Base-by-base conservation (phyloP, 2,797 vertebrate genomes). In the Atherinosoma microstoma region DNA sequence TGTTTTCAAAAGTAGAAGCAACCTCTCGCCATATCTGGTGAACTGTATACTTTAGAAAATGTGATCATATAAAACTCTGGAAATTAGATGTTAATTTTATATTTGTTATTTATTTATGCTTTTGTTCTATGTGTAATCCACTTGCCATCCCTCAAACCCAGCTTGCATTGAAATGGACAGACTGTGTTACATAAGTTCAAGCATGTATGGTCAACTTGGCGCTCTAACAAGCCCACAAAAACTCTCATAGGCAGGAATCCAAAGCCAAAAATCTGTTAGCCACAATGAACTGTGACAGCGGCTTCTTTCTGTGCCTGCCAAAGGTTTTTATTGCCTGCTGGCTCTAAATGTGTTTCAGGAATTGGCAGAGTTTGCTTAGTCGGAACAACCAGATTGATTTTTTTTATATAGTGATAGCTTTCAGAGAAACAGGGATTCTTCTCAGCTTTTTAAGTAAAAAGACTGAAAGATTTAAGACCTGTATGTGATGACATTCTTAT, bases 401-500 rank as follows among this genome's bases (percentile, higher is more conserved):
- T 63, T 64, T 62, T 49, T 40, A 64, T 54, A 13, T 6, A 2
- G 27, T 27, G 53, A 29, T 16, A 56, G 53, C 22, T 15, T 15
- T 29, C 22, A 56, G 24, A 56, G 53, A 56, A 15, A 56, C 53
- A 67, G 47, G 40, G 59, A 49, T 64, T 74, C 61, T 62, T 49
- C 34, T 27, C 2, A 38, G 9, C 11, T 47, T 13, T 47, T 49
- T n/a, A 64, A 32, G 42, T 49, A 22, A 49, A 40, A 64, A 54
- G 35, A 24, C 27, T 54, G 13, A 54, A 22, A 32, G 16, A 45
- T 56, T 13, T 34, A 30, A 11, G 85, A 95, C 94, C 89, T 93
- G 92, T 94, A 95, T 63, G 93, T 92, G 76, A 96, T 81, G 71
- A 90, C 65, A 0, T 91, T 94, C 85, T 94, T 95, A 62, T 88